A percentile compares a stretch with the other conserved stretches of the same genome.
These are phyloP conservation scores for Agriopis marginaria DNA, from an alignment of 2,888 invertebrate species.

Conservation along the genomic window DNA sequence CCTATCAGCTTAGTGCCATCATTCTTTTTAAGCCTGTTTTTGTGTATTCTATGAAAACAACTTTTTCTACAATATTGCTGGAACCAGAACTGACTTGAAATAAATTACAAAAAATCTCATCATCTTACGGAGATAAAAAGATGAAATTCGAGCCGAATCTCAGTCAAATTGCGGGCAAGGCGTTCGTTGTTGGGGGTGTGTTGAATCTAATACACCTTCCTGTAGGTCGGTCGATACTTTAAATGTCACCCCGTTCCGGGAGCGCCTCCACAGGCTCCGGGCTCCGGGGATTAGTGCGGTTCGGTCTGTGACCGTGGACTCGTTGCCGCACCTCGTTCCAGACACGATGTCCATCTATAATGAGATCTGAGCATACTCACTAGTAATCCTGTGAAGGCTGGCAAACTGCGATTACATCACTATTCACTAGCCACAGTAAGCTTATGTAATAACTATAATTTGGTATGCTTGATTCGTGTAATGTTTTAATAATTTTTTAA, in stretches of 20 bases:
- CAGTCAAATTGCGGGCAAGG: constrained; percentile 27
- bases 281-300: constrained; percentile 45
- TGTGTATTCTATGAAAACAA: too few species aligned
- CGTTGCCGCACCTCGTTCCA: constrained; percentile 32
- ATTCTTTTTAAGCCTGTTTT: too few species aligned
- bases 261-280: constrained; percentile 45
- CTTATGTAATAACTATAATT: constrained; percentile 3
- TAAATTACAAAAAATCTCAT: constrained; percentile 16
- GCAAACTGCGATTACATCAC: background rate
- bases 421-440: background rate
- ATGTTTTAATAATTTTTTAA: background rate
- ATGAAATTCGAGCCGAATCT: constrained; percentile 18
- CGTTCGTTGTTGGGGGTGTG: constrained; percentile 46
- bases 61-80: background rate
- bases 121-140: constrained; percentile 6
- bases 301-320: constrained; percentile 25
- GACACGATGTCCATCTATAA: constrained; percentile 41
- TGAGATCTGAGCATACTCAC: constrained; percentile 43
- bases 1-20: too few species aligned
- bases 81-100: constrained; percentile 8
- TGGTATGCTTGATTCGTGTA: background rate
- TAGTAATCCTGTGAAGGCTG: constrained; percentile 32
- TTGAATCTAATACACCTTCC: constrained; percentile 53
- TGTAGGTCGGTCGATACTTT: constrained; percentile 66
- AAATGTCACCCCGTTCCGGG: constrained; percentile 75